phyloP scores from a whole-genome alignment of 2,113 vertebrate genomes.

The Pachyramphus minor region DNA sequence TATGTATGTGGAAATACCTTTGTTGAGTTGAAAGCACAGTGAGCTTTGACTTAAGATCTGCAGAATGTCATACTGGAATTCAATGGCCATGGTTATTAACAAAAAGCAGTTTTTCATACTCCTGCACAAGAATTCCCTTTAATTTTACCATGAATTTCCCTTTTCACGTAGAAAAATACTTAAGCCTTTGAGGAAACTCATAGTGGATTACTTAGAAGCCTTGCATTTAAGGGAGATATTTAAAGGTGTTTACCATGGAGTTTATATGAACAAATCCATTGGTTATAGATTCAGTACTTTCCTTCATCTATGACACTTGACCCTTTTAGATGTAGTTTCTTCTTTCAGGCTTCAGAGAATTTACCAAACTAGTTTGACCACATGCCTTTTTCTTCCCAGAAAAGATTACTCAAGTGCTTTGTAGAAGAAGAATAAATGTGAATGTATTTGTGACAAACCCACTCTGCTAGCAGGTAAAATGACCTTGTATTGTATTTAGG shows the following conservation, averaged over 20 bases:
- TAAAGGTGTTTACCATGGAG: background rate
- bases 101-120: background rate
- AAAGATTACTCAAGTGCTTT: background rate
- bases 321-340: background rate
- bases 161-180: background rate
- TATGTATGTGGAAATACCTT: fast-evolving
- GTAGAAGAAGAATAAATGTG: background rate
- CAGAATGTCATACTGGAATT: background rate
- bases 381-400: conserved; percentile 3
- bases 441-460: background rate
- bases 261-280: background rate
- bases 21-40: background rate
- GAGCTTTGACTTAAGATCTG: background rate
- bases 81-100: background rate
- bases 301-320: background rate
- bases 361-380: background rate
- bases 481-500: conserved; percentile 14
- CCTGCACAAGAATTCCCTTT: background rate
- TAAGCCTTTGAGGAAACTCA: background rate
- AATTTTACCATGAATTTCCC: background rate
- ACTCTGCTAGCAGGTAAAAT: conserved; percentile 11
- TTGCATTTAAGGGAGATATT: background rate
- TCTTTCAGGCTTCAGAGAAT: conserved; percentile 1
- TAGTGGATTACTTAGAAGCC: background rate
- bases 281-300: background rate